Conservation (phyloP, 64 coral and sea anemone genomes). For the Actinia equina region DNA sequence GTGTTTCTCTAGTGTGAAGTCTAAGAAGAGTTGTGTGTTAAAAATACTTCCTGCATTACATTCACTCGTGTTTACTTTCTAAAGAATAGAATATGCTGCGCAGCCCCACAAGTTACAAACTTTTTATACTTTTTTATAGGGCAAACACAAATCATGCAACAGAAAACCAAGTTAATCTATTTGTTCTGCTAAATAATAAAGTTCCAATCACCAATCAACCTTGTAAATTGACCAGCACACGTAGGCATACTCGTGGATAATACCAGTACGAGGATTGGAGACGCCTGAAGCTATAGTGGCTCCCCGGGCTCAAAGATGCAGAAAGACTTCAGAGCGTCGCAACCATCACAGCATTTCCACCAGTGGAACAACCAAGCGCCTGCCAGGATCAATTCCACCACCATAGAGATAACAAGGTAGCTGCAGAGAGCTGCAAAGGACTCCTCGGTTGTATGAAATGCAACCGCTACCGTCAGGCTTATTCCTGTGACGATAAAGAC, state of each 20-base stretch:
- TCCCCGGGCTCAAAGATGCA: constrained; percentile 7
- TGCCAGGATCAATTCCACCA: not conserved
- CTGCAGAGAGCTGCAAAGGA: not conserved
- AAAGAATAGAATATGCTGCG: too few relatives aligned
- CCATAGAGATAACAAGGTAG: not conserved
- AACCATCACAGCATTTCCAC: constrained; percentile 14
- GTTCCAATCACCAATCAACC: not conserved
- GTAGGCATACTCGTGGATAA: not conserved
- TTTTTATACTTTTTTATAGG: too few relatives aligned
- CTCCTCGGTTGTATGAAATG: not conserved
- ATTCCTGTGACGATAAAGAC: not conserved
- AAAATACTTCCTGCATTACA: too few relatives aligned
- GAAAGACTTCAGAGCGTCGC: not conserved
- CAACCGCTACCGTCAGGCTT: not conserved
- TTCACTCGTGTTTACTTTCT: too few relatives aligned
- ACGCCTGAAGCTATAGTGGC: not conserved
- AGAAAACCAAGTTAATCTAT: too few relatives aligned
- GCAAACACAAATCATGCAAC: too few relatives aligned
- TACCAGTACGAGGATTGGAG: not conserved
- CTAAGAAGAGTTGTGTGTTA: too few relatives aligned
- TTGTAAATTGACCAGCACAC: not conserved
- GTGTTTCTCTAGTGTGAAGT: too few relatives aligned
- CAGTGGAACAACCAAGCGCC: constrained; percentile 7
- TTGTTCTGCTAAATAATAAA: not conserved
- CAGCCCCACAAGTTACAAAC: too few relatives aligned